A percentile compares a stretch with the other conserved stretches of the same genome.
Conservation (phyloP, 1,140 invertebrate species). For the Cydia fagiglandana region DNA sequence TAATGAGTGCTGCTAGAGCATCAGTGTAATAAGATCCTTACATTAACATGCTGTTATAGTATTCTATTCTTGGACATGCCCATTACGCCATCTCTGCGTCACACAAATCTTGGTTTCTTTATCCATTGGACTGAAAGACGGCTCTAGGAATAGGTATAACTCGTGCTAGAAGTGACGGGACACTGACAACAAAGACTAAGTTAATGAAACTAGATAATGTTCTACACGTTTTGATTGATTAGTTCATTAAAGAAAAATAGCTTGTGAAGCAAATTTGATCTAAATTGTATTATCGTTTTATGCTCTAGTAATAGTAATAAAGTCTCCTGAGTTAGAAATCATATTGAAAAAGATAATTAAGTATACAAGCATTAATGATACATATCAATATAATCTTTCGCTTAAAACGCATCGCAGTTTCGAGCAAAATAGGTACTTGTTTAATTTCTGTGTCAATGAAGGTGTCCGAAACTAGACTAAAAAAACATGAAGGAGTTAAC, state of each 20-base stretch:
- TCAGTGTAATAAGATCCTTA: constrained; percentile 37
- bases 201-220: background rate
- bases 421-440: background rate
- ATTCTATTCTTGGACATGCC: constrained; percentile 18
- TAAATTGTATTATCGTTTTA: background rate
- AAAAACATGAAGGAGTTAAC: background rate
- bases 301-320: background rate
- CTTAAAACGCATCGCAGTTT: too few relatives aligned
- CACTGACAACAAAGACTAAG: background rate
- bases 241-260: constrained; percentile 5
- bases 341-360: background rate
- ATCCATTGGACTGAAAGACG: background rate
- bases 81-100: constrained; percentile 24
- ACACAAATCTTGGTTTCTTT: constrained; percentile 22
- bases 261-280: background rate
- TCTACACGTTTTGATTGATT: background rate
- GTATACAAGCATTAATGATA: too few relatives aligned
- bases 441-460: background rate
- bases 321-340: background rate
- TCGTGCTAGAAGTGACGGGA: background rate
- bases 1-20: constrained; percentile 44
- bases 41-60: constrained; percentile 25
- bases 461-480: background rate
- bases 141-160: background rate
- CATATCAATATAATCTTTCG: background rate